These are phyloP conservation scores for Dicyrtomina minuta DNA, from an alignment of 2,888 invertebrate species.

Conservation along the genomic window DNA sequence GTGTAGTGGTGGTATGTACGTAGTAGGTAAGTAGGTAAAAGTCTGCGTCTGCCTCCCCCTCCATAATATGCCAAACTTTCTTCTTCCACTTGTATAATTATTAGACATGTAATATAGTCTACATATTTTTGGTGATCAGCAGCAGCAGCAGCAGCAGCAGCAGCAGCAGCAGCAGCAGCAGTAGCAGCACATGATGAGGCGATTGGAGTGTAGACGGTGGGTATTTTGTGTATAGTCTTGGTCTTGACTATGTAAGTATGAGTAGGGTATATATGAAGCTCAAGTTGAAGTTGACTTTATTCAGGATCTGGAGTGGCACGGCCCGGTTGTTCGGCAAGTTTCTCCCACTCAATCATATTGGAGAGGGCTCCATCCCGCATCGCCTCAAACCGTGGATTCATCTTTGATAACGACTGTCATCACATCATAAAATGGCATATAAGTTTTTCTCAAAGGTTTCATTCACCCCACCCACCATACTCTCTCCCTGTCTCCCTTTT, in stretches of 20 bases:
- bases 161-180: no score
- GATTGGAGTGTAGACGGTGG: neutral
- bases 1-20: no score
- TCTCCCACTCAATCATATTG: constrained; percentile 59
- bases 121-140: neutral
- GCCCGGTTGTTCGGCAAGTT: constrained; percentile 51
- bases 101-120: neutral
- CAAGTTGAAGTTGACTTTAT: neutral
- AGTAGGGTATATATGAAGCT: neutral
- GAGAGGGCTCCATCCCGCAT: constrained; percentile 59
- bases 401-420: constrained; percentile 58
- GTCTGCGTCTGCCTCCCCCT: no score
- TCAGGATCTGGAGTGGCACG: constrained; percentile 1
- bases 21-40: no score
- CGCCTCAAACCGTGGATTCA: constrained; percentile 58
- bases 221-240: neutral
- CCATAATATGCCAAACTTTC: neutral
- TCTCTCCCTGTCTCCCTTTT: no score
- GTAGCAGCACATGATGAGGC: no score
- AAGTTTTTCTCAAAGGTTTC: neutral
- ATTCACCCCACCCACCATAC: no score
- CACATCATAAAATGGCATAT: neutral
- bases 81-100: neutral
- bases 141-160: neutral
- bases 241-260: neutral